These are phyloP conservation scores for Cryptosula pallasiana DNA, from an alignment of 2,888 invertebrate species.

Conservation along the genomic window DNA sequence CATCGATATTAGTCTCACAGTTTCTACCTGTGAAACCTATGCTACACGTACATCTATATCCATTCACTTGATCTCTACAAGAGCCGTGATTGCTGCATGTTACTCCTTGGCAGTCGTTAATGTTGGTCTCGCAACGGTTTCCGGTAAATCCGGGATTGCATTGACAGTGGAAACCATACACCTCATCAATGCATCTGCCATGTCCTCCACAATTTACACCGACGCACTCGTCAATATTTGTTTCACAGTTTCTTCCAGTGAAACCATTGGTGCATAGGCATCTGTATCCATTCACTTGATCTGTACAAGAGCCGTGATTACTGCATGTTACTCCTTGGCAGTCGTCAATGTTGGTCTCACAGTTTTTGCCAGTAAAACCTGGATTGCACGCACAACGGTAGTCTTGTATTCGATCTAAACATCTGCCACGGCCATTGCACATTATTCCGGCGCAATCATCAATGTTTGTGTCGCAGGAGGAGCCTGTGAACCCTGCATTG, in stretches of 20 bases:
- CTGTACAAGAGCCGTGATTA: background rate
- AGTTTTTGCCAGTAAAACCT: background rate
- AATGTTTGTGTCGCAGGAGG: background rate
- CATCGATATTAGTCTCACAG: slow-evolving; percentile 4
- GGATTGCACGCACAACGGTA: background rate
- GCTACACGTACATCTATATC: background rate
- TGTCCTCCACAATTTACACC: background rate
- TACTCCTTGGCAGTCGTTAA: background rate
- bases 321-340: background rate
- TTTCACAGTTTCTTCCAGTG: background rate
- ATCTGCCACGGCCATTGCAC: background rate
- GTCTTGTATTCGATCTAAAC: background rate
- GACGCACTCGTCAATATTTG: background rate
- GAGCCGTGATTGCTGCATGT: background rate
- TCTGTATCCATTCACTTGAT: background rate
- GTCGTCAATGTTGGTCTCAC: slow-evolving; percentile 14
- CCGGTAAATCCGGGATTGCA: slow-evolving; percentile 1
- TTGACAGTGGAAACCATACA: background rate
- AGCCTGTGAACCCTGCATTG: background rate
- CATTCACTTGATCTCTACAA: background rate
- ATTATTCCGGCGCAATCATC: background rate
- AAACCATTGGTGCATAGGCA: background rate
- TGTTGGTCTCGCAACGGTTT: background rate
- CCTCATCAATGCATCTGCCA: background rate
- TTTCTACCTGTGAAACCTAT: background rate